A percentile compares a stretch with the other conserved stretches of the same genome.
phyloP scores from a whole-genome alignment of 2,888 invertebrate species.

The Cremastinae sp. region DNA sequence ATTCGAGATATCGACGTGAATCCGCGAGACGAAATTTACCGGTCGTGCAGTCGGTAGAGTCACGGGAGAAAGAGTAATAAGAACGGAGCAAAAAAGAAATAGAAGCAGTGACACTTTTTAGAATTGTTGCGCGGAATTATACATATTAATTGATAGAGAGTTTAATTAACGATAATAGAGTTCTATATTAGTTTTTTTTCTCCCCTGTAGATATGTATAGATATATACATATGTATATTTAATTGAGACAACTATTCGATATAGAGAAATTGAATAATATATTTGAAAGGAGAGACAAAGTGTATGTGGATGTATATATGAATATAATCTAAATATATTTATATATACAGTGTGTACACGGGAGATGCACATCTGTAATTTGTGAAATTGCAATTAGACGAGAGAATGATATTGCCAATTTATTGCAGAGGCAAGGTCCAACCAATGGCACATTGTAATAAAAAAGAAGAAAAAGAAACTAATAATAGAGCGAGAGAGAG shows the following conservation, averaged over 20 bases:
- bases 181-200: conserved; percentile 78
- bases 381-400: conserved; percentile 23
- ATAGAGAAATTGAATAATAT: conserved; percentile 77
- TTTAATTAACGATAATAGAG: conserved; percentile 78
- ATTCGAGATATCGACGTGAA: not conserved
- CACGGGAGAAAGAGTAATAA: conserved; percentile 1
- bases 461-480: not conserved
- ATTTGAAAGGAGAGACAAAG: conserved; percentile 68
- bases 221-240: conserved; percentile 66
- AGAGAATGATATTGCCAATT: conserved; percentile 14
- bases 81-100: conserved; percentile 11
- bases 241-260: conserved; percentile 72
- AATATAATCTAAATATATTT: conserved; percentile 46
- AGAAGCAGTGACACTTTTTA: conserved; percentile 70
- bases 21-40: not conserved
- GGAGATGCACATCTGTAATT: conserved; percentile 43
- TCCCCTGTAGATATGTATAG: conserved; percentile 79
- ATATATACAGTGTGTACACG: conserved; percentile 51
- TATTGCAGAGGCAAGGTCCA: conserved; percentile 13
- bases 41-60: not conserved
- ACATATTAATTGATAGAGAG: conserved; percentile 77
- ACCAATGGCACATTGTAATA: not conserved
- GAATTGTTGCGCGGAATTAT: conserved; percentile 75
- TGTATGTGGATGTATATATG: conserved; percentile 46
- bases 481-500: not conserved